phyloP scores from a whole-genome alignment of 2,888 invertebrate species.

The Ectobius pallidus region DNA sequence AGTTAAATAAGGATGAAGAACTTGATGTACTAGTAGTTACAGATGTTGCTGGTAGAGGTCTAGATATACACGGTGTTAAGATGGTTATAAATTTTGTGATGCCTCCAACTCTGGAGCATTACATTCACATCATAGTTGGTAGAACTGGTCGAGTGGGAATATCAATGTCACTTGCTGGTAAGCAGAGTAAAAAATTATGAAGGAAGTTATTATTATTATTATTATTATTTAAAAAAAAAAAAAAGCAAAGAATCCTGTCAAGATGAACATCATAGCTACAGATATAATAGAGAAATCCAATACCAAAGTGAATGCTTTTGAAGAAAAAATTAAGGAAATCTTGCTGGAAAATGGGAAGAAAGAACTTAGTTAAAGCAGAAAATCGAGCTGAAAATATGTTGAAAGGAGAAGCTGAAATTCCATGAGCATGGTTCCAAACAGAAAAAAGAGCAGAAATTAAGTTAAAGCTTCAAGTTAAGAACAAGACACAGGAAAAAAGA shows the following conservation, averaged over 20 bases:
- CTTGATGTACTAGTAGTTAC: constrained; percentile 91
- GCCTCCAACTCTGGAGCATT: constrained; percentile 94
- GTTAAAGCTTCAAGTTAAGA: constrained; percentile 26
- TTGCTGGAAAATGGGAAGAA: constrained; percentile 82
- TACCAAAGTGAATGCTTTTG: constrained; percentile 72
- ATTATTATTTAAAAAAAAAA: too few relatives aligned
- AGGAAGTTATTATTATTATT: constrained; percentile 91
- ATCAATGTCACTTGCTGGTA: constrained; percentile 94
- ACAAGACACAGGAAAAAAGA: not conserved
- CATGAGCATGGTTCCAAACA: constrained; percentile 82
- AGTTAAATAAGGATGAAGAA: constrained; percentile 85
- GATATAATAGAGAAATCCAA: constrained; percentile 90
- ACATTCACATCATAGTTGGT: constrained; percentile 94
- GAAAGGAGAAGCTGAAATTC: constrained; percentile 55
- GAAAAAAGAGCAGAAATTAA: constrained; percentile 61
- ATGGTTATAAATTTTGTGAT: constrained; percentile 95
- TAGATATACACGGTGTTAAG: constrained; percentile 96
- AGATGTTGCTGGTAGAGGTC: constrained; percentile 91
- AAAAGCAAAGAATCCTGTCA: constrained; percentile 82
- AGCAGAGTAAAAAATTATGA: constrained; percentile 86
- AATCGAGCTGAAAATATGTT: constrained; percentile 72
- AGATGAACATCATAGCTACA: constrained; percentile 83
- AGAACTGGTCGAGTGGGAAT: constrained; percentile 93
- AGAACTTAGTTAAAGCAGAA: constrained; percentile 80
- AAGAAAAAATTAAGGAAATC: constrained; percentile 81